A percentile compares a stretch with the other conserved stretches of the same genome.
These are phyloP conservation scores for Amphiprion clarkii DNA, from an alignment of 2,797 vertebrate genomes.

Conservation along the genomic window DNA sequence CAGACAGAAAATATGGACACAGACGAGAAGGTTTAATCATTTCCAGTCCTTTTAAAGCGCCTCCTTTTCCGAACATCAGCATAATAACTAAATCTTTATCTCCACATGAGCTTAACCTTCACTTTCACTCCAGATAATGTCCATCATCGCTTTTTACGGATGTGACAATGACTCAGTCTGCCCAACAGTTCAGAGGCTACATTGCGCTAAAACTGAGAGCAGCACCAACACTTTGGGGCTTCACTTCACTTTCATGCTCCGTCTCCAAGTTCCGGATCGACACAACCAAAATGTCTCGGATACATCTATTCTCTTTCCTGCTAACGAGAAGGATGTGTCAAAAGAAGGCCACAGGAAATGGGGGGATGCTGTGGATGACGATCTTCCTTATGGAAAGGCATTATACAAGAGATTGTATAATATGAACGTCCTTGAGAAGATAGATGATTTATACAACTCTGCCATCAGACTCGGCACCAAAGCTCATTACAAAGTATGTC, in stretches of 20 bases:
- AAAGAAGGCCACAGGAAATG: background rate
- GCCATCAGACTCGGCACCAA: conserved; percentile 1
- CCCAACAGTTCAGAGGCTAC: background rate
- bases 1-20: conserved; percentile 25
- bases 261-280: background rate
- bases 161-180: conserved; percentile 6
- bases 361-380: background rate
- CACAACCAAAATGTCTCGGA: background rate
- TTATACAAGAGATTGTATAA: conserved; percentile 25
- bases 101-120: conserved; percentile 11
- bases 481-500: conserved; percentile 19
- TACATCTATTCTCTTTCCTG: background rate
- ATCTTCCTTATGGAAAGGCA: background rate
- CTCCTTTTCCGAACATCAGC: conserved; percentile 7
- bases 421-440: conserved; percentile 11
- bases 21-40: conserved; percentile 40
- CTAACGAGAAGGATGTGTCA: background rate
- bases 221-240: background rate
- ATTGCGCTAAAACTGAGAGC: conserved; percentile 1
- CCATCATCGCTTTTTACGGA: conserved; percentile 5
- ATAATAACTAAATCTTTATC: conserved; percentile 16
- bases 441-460: conserved; percentile 9
- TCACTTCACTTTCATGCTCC: background rate
- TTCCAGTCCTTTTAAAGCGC: conserved; percentile 35
- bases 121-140: conserved; percentile 3